These are phyloP conservation scores for Lepus europaeus DNA, from an alignment of 2,113 vertebrate genomes.

Conservation along the genomic window DNA sequence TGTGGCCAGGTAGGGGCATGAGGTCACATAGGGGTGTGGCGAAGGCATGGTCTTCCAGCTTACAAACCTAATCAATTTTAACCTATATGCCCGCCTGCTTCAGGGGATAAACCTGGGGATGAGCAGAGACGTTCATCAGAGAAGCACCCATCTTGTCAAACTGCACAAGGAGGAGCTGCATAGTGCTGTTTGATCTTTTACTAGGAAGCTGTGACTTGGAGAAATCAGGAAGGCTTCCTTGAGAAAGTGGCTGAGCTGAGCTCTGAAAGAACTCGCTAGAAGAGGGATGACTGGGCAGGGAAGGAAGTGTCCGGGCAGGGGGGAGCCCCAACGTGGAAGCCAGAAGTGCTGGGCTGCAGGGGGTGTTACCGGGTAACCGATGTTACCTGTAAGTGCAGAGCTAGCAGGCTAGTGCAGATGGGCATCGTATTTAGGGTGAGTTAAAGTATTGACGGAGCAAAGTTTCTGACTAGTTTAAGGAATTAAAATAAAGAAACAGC, in stretches of 20 bases:
- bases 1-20: no score
- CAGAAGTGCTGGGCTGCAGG: background rate
- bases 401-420: background rate
- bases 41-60: no score
- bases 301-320: background rate
- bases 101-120: background rate
- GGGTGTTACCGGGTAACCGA: background rate
- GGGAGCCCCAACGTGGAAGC: background rate
- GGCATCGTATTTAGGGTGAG: background rate
- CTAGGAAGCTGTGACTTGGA: background rate
- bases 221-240: background rate
- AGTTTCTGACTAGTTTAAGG: background rate
- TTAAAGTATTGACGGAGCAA: background rate
- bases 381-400: background rate
- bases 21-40: no score
- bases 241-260: background rate
- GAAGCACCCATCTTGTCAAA: background rate
- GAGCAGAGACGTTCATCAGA: background rate
- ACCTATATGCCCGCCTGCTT: no score
- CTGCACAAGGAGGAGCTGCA: background rate
- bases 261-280: background rate
- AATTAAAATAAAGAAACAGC: background rate
- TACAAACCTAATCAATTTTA: no score
- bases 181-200: background rate
- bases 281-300: background rate